Evolutionary conservation across 2,888 invertebrate species (phyloP).

Genomic region (Parnassius smintheus): DNA sequence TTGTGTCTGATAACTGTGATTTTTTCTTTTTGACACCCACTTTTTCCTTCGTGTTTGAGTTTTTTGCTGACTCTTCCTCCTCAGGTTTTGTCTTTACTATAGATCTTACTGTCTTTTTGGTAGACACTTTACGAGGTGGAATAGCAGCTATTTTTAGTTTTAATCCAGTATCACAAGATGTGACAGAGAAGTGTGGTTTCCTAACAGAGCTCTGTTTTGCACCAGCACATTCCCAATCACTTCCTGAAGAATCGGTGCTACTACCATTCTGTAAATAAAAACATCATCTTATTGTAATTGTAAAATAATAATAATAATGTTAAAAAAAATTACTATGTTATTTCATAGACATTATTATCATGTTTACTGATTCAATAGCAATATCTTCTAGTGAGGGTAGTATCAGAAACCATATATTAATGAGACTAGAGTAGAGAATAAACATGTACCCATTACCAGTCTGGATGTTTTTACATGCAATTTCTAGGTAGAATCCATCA

Average conservation of each 20-base stretch:
- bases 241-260: conserved; percentile 64
- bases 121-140: conserved; percentile 67
- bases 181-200: conserved; percentile 82
- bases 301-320: conserved; percentile 1
- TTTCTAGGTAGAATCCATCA: too few species aligned
- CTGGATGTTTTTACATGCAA: too few species aligned
- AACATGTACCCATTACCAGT: too few species aligned
- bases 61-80: conserved; percentile 46
- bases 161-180: conserved; percentile 82
- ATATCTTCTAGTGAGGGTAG: too few species aligned
- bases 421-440: background rate
- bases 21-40: conserved; percentile 36
- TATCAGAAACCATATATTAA: too few species aligned
- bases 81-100: conserved; percentile 61
- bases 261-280: conserved; percentile 65
- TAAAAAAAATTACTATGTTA: conserved; percentile 27
- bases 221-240: conserved; percentile 70
- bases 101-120: conserved; percentile 60
- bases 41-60: conserved; percentile 32
- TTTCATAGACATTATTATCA: too few species aligned
- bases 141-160: conserved; percentile 83
- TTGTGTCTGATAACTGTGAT: conserved; percentile 61
- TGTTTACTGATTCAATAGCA: too few species aligned
- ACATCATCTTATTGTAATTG: background rate
- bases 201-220: conserved; percentile 55